A percentile compares a stretch with the other conserved stretches of the same genome.
These are phyloP conservation scores for Lepus americanus DNA, from an alignment of 2,113 vertebrate genomes.

Conservation along the genomic window DNA sequence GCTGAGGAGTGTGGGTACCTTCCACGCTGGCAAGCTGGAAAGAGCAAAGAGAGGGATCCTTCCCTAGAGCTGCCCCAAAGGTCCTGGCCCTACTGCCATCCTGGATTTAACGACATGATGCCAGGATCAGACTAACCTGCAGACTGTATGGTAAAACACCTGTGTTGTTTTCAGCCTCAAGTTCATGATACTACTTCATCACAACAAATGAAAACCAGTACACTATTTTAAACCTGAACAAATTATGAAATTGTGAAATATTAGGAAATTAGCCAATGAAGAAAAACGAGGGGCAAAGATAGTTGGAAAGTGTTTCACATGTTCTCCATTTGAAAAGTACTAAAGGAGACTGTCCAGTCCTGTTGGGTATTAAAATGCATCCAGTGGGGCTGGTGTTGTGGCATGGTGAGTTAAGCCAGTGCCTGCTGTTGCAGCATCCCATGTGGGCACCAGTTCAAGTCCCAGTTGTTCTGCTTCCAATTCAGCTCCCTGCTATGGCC, in stretches of 20 bases:
- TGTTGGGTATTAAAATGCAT: conserved; percentile 30
- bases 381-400: background rate
- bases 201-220: conserved; percentile 2
- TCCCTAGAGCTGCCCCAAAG: background rate
- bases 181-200: conserved; percentile 1
- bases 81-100: background rate
- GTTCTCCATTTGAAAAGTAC: conserved; percentile 29
- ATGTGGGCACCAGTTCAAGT: too few relatives aligned
- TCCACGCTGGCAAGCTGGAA: background rate
- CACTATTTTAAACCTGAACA: background rate
- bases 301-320: background rate
- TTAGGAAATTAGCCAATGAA: conserved; percentile 17
- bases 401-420: too few relatives aligned
- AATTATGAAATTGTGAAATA: conserved; percentile 42
- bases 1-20: background rate
- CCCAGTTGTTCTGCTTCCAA: too few relatives aligned
- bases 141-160: background rate
- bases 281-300: background rate
- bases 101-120: background rate
- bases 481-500: too few relatives aligned
- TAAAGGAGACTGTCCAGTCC: background rate
- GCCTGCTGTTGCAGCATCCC: too few relatives aligned
- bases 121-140: background rate
- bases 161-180: background rate
- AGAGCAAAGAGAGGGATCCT: background rate